Percentiles rank a stretch among this genome's conserved stretches.
phyloP scores from a whole-genome alignment of 2,113 vertebrate species.

The Pavo muticus region DNA sequence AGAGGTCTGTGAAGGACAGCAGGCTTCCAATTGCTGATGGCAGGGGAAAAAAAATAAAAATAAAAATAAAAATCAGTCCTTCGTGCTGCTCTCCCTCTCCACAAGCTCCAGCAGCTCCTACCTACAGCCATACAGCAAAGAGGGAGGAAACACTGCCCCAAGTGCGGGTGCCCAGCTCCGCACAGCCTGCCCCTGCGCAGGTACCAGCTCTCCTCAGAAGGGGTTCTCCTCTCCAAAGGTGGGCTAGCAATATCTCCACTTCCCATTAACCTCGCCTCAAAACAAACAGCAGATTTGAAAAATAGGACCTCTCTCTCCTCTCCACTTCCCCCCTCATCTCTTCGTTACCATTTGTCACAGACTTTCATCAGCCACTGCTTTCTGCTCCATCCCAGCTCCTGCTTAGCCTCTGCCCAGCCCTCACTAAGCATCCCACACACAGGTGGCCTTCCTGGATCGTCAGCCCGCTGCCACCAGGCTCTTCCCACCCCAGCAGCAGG shows the following conservation, averaged over 20 bases:
- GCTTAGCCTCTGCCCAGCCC: not conserved
- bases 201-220: not conserved
- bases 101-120: not conserved
- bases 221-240: not conserved
- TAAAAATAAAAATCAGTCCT: not conserved
- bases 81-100: constrained; percentile 16
- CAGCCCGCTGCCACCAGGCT: not conserved
- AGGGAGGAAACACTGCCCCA: not conserved
- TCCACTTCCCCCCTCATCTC: not conserved
- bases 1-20: constrained; percentile 22
- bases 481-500: not conserved
- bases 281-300: not conserved
- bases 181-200: not conserved
- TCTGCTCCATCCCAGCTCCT: not conserved
- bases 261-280: not conserved
- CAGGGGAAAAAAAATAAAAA: not conserved
- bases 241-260: not conserved
- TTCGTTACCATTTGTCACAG: not conserved
- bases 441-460: not conserved
- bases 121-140: not conserved
- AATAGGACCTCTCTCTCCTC: not conserved
- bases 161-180: fast-evolving
- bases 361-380: not conserved
- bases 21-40: not conserved
- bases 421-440: not conserved